Percentiles rank a stretch among this genome's conserved stretches.
Evolutionary conservation across 2,888 invertebrate species (phyloP).

Genomic region (Chymomyza procnemis): DNA sequence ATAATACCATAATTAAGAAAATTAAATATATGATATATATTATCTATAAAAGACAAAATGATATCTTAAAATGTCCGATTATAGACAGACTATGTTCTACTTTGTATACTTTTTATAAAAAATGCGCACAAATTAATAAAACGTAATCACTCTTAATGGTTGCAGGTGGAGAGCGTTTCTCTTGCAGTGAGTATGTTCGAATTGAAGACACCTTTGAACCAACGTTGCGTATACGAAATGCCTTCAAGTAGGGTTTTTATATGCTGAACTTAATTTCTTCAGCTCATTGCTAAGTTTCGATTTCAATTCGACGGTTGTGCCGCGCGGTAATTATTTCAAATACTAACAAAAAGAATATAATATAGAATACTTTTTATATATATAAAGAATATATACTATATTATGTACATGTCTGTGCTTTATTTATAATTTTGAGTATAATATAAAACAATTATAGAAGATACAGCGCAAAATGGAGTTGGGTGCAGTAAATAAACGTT

Average conservation of each 20-base stretch:
- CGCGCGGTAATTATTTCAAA: slow-evolving; percentile 4
- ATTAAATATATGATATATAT: too few relatives aligned
- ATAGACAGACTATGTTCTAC: not conserved
- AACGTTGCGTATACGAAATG: not conserved
- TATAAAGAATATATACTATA: slow-evolving; percentile 16
- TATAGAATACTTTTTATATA: slow-evolving; percentile 12
- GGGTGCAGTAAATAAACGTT: slow-evolving; percentile 39
- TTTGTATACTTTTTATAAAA: not conserved
- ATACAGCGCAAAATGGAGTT: slow-evolving; percentile 44
- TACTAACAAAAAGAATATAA: slow-evolving; percentile 5
- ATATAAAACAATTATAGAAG: not conserved
- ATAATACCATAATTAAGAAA: too few relatives aligned
- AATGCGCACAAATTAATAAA: not conserved
- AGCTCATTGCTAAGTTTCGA: slow-evolving; percentile 49
- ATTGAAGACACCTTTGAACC: not conserved
- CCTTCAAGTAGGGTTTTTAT: slow-evolving; percentile 29
- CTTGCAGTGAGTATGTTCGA: not conserved
- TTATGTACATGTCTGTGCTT: slow-evolving; percentile 1
- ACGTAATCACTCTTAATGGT: not conserved
- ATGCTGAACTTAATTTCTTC: slow-evolving; percentile 28
- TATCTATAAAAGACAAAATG: too few relatives aligned
- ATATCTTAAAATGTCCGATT: not conserved
- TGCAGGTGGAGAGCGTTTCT: not conserved
- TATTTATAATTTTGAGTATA: not conserved
- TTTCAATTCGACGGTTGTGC: slow-evolving; percentile 62